Base-by-base conservation (phyloP, 2,888 invertebrate genomes). In the Lamellibrachia columna region DNA sequence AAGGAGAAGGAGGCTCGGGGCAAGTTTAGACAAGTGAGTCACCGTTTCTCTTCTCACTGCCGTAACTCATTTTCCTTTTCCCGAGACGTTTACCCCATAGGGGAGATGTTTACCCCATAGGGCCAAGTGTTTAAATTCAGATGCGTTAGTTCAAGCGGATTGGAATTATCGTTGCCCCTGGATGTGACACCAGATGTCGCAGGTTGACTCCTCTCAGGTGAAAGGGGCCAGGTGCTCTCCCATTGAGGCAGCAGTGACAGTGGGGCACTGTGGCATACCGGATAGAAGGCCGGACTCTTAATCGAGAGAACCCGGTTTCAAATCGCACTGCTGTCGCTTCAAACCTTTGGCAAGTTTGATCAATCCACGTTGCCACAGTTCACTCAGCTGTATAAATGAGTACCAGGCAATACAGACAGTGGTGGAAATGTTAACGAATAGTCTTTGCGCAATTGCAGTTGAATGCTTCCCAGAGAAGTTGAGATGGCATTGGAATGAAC, bases 1-100 rank as follows among this genome's bases (percentile, higher is more conserved):
- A 97, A 98, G 91, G 99, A 99, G 96, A 97, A 98, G 92, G 98
- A 99, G 96, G 99, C 99, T 58, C 90, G 99, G 95, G 97, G 98
- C 93, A 98, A 99, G 95, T 99, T 99, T 97, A 98, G 98, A 95
- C 99, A 99, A 97, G 96, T 96, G 94, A 94, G 94, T 91, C 75
- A 75, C 75, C 75, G 40, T 40, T 40, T 40, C 40, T 40, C 40
- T 40, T 40, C 40, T 40, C 40, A 1, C 40, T 40, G 40, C 75
- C 22, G 22, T 75, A 6, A 22, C 75, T 75, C 75, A n/a, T 75
- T 6, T 75, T 75, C 75, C 75, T 15, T 15, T 58, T n/a, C 6
- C 75, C 75, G 75, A 22, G 75, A 75, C n/a, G n/a, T 75, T 75
- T n/a, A 6, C 75, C 22, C 22, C 22, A 22, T 22, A 75, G 75